Conservation (phyloP, 2,113 vertebrate species). For the Amblyopsis rosae region DNA sequence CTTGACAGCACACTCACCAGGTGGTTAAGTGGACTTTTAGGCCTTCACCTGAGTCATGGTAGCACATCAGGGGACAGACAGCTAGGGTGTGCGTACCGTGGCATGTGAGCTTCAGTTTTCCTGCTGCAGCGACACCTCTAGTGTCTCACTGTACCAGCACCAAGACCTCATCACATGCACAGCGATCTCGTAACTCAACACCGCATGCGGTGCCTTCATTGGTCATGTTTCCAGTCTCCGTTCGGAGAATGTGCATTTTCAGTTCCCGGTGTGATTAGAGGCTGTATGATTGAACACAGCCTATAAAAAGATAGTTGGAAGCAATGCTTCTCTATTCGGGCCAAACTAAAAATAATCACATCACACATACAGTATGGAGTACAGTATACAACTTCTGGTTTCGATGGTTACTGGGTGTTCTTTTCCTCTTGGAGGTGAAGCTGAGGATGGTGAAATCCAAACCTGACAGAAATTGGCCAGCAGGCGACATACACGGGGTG, state of each 20-base stretch:
- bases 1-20: slow-evolving; percentile 8
- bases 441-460: slow-evolving; percentile 13
- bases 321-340: slow-evolving; percentile 21
- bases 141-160: slow-evolving; percentile 46
- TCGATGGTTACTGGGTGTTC: slow-evolving; percentile 13
- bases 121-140: neutral
- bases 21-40: slow-evolving; percentile 34
- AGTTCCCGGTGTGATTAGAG: neutral
- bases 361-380: neutral
- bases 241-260: neutral
- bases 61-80: slow-evolving; percentile 11
- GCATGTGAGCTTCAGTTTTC: too few relatives aligned
- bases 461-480: slow-evolving; percentile 26
- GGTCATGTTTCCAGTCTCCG: too few relatives aligned
- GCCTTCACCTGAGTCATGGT: slow-evolving; percentile 31
- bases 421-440: slow-evolving; percentile 18
- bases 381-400: slow-evolving; percentile 6
- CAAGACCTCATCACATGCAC: too few relatives aligned
- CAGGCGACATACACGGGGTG: slow-evolving; percentile 7
- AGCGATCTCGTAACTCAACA: too few relatives aligned
- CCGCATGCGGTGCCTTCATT: too few relatives aligned
- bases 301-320: slow-evolving; percentile 9
- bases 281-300: slow-evolving; percentile 15
- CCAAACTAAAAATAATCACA: slow-evolving; percentile 16
- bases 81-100: too few relatives aligned